Evolutionary conservation across 2,888 invertebrate species (phyloP).

Genomic region (Lepidocyrtinus sp.): DNA sequence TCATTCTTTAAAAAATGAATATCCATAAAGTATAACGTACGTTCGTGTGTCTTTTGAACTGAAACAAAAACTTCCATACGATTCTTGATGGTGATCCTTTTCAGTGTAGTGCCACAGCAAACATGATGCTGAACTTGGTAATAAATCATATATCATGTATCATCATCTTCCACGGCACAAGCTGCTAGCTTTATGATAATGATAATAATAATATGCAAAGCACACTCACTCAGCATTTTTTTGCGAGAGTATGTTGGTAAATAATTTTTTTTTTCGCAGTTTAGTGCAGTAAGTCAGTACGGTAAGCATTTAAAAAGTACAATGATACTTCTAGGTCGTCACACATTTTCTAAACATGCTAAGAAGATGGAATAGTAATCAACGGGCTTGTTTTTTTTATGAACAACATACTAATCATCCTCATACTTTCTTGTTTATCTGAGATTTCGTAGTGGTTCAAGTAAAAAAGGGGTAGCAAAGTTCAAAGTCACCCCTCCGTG

Average conservation of each 20-base stretch:
- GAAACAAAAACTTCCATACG: constrained; percentile 12
- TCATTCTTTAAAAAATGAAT: background rate
- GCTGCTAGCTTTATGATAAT: background rate
- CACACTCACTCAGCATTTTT: background rate
- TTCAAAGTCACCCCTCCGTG: constrained; percentile 34
- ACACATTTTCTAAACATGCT: constrained; percentile 33
- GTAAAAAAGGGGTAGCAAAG: constrained; percentile 26
- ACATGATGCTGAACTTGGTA: background rate
- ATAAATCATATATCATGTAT: background rate
- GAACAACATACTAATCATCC: constrained; percentile 12
- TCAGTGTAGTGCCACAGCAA: background rate
- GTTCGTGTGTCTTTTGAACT: constrained; percentile 12
- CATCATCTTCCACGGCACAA: background rate
- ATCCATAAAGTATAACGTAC: background rate
- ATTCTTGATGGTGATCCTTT: background rate
- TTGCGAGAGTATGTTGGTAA: background rate
- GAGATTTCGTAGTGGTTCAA: background rate
- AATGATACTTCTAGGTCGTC: constrained; percentile 57
- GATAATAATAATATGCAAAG: constrained; percentile 11
- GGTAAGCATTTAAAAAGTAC: constrained; percentile 48
- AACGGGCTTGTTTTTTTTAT: constrained; percentile 39
- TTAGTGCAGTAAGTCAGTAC: constrained; percentile 48
- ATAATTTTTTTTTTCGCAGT: background rate
- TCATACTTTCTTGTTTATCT: background rate
- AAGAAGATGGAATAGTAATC: constrained; percentile 27